A percentile compares a stretch with the other conserved stretches of the same genome.
Conservation (phyloP, 2,888 invertebrate species). For the Ephialtes manifestator region DNA sequence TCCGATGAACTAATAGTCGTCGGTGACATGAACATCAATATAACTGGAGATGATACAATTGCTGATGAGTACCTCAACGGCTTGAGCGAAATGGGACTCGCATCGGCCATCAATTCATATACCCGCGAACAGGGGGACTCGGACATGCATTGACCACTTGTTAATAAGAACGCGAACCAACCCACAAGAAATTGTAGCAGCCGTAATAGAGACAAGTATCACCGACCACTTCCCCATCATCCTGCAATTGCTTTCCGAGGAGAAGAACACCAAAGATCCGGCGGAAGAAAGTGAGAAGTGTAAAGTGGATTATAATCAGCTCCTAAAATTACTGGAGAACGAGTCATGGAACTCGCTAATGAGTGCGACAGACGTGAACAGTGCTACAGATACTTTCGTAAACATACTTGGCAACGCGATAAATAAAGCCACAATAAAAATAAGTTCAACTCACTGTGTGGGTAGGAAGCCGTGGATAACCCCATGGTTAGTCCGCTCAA, state of each 20-base stretch:
- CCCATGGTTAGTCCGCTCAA: neutral
- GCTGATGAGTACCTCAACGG: neutral
- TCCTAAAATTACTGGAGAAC: neutral
- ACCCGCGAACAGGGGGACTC: neutral
- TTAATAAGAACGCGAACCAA: neutral
- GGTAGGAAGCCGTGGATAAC: neutral
- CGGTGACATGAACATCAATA: neutral
- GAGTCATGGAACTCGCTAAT: too few species aligned
- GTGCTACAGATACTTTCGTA: neutral
- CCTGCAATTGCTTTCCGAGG: neutral
- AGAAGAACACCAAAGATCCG: neutral
- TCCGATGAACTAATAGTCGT: neutral
- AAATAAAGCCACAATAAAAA: neutral
- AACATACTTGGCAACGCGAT: neutral
- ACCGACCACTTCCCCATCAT: neutral
- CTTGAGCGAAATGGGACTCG: conserved; percentile 15
- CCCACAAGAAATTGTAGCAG: neutral
- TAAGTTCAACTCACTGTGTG: neutral
- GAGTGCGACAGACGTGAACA: neutral
- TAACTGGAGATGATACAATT: neutral
- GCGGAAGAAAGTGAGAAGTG: neutral
- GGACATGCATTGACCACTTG: neutral
- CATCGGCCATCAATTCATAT: conserved; percentile 10
- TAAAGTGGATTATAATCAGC: neutral
- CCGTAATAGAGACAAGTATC: neutral